phyloP scores from a whole-genome alignment of 1,140 invertebrate species.

The Asobara japonica region DNA sequence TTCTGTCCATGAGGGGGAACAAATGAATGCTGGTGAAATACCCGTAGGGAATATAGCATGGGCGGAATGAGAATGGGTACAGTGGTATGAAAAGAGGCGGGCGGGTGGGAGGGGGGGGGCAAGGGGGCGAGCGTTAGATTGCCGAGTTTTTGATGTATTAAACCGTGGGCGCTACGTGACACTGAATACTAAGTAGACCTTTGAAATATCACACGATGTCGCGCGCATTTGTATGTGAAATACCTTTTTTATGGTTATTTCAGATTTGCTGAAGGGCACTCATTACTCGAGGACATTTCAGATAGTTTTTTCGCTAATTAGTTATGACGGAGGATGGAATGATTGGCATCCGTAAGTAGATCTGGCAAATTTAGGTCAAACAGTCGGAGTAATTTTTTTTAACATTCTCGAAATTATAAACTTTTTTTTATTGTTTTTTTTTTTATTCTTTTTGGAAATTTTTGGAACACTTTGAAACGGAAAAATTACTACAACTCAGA shows the following conservation, averaged over 20 bases:
- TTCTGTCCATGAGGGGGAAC: constrained; percentile 49
- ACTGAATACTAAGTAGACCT: constrained; percentile 66
- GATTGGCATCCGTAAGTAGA: too few species aligned
- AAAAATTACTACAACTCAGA: too few species aligned
- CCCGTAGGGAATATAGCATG: constrained; percentile 42
- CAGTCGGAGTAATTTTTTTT: too few species aligned
- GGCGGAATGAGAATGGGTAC: constrained; percentile 21
- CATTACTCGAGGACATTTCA: neutral
- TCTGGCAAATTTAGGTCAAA: too few species aligned
- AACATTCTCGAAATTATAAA: too few species aligned
- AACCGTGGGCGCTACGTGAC: constrained; percentile 65
- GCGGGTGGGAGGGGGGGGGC: constrained; percentile 12
- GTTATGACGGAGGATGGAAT: too few species aligned
- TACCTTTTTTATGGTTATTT: neutral
- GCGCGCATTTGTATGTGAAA: neutral
- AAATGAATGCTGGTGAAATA: constrained; percentile 57
- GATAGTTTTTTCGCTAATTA: neutral
- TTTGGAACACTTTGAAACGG: too few species aligned
- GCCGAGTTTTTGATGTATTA: constrained; percentile 66
- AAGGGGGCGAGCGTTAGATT: constrained; percentile 40
- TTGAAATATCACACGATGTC: constrained; percentile 52
- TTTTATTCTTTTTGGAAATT: too few species aligned
- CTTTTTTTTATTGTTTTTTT: too few species aligned
- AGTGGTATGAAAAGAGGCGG: neutral
- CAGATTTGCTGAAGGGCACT: neutral